A percentile compares a stretch with the other conserved stretches of the same genome.
Conservation (phyloP, 2,888 invertebrate species). For the Phorcus lineatus region DNA sequence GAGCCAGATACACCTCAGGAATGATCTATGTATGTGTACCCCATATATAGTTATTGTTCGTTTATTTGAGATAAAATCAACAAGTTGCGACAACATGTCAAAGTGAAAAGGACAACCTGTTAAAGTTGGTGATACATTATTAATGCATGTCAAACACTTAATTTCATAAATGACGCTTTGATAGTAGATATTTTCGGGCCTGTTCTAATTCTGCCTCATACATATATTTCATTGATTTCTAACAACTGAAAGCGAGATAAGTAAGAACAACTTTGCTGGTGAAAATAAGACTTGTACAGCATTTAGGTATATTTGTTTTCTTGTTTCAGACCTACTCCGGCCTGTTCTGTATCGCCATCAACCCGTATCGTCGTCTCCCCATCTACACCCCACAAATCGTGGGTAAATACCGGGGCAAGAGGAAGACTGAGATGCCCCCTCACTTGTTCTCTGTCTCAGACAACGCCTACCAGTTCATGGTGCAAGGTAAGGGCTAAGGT, state of each 20-base stretch:
- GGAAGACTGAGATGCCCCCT: conserved; percentile 99
- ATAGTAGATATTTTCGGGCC: too few relatives aligned
- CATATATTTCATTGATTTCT: too few relatives aligned
- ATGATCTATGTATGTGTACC: conserved; percentile 70
- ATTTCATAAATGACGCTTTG: too few relatives aligned
- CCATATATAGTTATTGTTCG: conserved; percentile 17
- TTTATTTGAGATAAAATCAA: too few relatives aligned
- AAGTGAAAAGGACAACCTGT: too few relatives aligned
- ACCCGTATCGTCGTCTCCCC: conserved; percentile 99
- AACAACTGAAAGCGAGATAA: too few relatives aligned
- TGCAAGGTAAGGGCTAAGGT: conserved; percentile 83
- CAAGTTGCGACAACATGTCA: too few relatives aligned
- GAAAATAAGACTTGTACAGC: too few relatives aligned
- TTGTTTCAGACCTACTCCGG: conserved; percentile 95
- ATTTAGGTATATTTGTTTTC: background rate
- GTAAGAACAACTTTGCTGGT: too few relatives aligned
- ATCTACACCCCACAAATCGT: conserved; percentile 98
- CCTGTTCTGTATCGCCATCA: conserved; percentile 99
- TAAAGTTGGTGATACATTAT: too few relatives aligned
- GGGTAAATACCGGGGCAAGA: conserved; percentile 97
- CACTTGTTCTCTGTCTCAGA: conserved; percentile 99
- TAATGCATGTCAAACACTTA: too few relatives aligned
- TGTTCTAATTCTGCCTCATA: too few relatives aligned
- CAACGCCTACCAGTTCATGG: conserved; percentile 99
- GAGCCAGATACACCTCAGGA: conserved; percentile 66